A percentile compares a stretch with the other conserved stretches of the same genome.
phyloP scores from a whole-genome alignment of 92 coral and sea anemone genomes.

The Paragorgia papillata region DNA sequence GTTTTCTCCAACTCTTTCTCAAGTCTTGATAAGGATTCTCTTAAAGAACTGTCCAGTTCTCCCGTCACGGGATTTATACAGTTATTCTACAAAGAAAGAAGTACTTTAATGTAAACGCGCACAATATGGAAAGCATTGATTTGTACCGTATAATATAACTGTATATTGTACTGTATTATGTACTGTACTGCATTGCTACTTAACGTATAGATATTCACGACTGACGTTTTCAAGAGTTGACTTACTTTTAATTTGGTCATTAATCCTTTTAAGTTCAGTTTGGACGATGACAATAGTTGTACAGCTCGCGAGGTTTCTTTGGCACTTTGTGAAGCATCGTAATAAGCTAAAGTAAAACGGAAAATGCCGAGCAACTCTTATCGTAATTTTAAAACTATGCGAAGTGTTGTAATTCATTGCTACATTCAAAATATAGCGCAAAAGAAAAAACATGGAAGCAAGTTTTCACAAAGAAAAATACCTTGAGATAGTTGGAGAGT shows the following conservation, averaged over 20 bases:
- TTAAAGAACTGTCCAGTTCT: constrained; percentile 16
- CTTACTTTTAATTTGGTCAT: constrained; percentile 80
- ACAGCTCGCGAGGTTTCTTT: constrained; percentile 60
- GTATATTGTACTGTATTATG: no score
- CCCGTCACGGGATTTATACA: neutral
- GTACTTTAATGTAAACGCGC: neutral
- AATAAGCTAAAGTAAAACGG: constrained; percentile 57
- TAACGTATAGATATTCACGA: no score
- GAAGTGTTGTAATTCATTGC: no score
- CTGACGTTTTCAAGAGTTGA: no score
- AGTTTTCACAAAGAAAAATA: constrained; percentile 6
- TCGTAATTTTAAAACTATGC: neutral
- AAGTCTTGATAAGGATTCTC: constrained; percentile 13
- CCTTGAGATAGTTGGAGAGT: constrained; percentile 75
- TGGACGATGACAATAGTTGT: constrained; percentile 89
- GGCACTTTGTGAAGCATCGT: constrained; percentile 61
- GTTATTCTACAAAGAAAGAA: constrained; percentile 12
- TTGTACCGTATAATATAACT: no score
- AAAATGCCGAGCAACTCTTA: neutral
- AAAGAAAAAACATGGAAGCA: neutral
- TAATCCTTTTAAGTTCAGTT: constrained; percentile 80
- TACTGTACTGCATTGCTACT: no score
- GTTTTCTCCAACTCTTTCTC: constrained; percentile 28
- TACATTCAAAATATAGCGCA: neutral
- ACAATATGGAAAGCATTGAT: no score